phyloP scores from a whole-genome alignment of 2,888 invertebrate genomes.

The Axea sp. region DNA sequence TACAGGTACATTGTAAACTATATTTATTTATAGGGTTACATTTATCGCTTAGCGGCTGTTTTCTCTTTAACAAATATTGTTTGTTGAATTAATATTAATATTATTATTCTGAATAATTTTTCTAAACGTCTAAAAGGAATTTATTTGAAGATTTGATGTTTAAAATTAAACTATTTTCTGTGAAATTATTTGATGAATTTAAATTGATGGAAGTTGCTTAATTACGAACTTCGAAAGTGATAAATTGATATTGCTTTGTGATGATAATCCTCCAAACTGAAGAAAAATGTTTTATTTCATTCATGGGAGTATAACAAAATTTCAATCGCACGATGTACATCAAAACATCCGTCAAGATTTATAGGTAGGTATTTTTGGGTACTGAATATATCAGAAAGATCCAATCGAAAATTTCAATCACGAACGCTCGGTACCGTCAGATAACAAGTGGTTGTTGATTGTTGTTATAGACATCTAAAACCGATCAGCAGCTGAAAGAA shows the following conservation, averaged over 20 bases:
- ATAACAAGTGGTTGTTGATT: constrained; percentile 36
- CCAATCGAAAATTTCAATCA: constrained; percentile 62
- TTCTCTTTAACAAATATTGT: constrained; percentile 8
- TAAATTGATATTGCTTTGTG: constrained; percentile 53
- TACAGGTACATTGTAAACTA: constrained; percentile 2
- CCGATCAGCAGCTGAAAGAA: constrained; percentile 71
- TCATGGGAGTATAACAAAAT: constrained; percentile 58
- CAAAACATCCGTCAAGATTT: constrained; percentile 49
- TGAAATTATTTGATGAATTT: constrained; percentile 40
- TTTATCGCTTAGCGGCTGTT: neutral
- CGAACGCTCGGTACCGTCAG: constrained; percentile 34
- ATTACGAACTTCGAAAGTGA: constrained; percentile 34
- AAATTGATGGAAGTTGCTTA: constrained; percentile 4
- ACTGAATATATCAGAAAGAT: constrained; percentile 53
- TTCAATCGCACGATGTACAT: constrained; percentile 53
- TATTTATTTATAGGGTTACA: neutral
- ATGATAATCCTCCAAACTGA: constrained; percentile 47
- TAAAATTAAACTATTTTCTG: constrained; percentile 25
- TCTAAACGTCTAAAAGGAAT: constrained; percentile 7
- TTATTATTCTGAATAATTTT: constrained; percentile 9
- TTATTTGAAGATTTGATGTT: neutral
- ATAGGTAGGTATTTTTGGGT: constrained; percentile 39
- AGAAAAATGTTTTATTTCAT: constrained; percentile 57
- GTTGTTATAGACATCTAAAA: constrained; percentile 64
- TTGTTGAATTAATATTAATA: constrained; percentile 13